These are phyloP conservation scores for Steinernema khuongi DNA, from an alignment of 1,140 invertebrate species.

Conservation along the genomic window DNA sequence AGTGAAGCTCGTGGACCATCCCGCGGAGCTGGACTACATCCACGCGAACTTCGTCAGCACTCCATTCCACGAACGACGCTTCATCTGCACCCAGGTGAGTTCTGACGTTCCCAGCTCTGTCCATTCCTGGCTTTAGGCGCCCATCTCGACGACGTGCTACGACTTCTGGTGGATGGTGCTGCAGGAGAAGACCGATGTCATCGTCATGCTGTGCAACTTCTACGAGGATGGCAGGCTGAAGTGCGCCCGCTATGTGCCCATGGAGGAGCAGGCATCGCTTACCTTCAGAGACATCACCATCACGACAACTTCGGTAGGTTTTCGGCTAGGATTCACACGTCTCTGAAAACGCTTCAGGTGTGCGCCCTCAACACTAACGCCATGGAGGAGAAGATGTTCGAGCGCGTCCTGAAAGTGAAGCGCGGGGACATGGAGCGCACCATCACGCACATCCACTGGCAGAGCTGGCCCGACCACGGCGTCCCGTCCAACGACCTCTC, in stretches of 20 bases:
- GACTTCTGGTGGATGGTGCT: constrained; percentile 63
- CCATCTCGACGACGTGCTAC: constrained; percentile 55
- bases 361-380: not conserved
- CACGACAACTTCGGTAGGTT: not conserved
- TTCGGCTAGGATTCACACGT: too few relatives aligned
- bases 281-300: not conserved
- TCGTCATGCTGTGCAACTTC: constrained; percentile 61
- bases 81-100: constrained; percentile 24
- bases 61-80: not conserved
- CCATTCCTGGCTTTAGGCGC: not conserved
- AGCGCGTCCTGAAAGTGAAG: constrained; percentile 15
- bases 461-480: constrained; percentile 29
- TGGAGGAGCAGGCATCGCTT: not conserved
- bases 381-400: not conserved
- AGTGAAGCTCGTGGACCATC: constrained; percentile 17
- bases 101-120: not conserved
- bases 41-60: constrained; percentile 29
- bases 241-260: constrained; percentile 58
- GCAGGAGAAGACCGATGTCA: constrained; percentile 58
- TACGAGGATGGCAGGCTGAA: constrained; percentile 54
- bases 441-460: not conserved
- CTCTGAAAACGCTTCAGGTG: not conserved
- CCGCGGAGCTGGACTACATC: constrained; percentile 23
- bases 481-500: constrained; percentile 24
- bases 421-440: not conserved